Base-by-base conservation (phyloP, 2,888 invertebrate genomes). In the Temnothorax unifasciatus region DNA sequence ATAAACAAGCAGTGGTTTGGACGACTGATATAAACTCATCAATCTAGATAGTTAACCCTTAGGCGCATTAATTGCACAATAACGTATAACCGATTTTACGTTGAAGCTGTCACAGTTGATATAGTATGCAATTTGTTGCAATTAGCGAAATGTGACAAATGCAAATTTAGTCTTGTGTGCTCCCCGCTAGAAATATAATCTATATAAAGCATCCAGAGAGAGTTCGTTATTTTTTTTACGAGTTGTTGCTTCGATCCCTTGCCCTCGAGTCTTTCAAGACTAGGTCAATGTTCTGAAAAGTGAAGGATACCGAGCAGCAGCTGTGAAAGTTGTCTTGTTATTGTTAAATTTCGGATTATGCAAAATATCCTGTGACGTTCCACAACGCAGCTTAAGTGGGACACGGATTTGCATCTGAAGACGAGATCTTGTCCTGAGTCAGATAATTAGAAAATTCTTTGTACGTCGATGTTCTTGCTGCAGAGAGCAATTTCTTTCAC, bases 321-420 rank as follows among this genome's bases (percentile, higher is more conserved):
- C 89, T 90, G 90, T 85, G 82, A 84, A 82, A 82, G 86, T 85
- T 73, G 85, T 74, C 89, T 85, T 87, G 90, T 90, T 90, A 90
- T 90, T 89, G 90, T 90, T 90, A 86, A 90, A 90, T 90, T 90
- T 89, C 73, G 90, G 92, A 92, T 93, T 93, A 93, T 92, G 93
- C 91, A 91, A 92, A 93, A 88, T 89, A 89, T 89, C 82, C 85
- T 77, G 84, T 85, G 85, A 89, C 86, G 79, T 87, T 79, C 87
- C 79, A 79, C 85, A 89, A 86, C 82, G 85, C 59, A 86, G 73
- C 89, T 77, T 90, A 92, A 92, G 90, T 91, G 86, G 91, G 87
- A 86, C 91, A 90, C 83, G 86, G 81, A 91, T 93, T 91, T 91
- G 90, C 92, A 91, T 91, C 88, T 89, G 81, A 91, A 91, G 92